Evolutionary conservation across 2,797 vertebrate species (phyloP), one percentile per base, ranked within the genome.

Genomic region (Synanceia verrucosa): DNA sequence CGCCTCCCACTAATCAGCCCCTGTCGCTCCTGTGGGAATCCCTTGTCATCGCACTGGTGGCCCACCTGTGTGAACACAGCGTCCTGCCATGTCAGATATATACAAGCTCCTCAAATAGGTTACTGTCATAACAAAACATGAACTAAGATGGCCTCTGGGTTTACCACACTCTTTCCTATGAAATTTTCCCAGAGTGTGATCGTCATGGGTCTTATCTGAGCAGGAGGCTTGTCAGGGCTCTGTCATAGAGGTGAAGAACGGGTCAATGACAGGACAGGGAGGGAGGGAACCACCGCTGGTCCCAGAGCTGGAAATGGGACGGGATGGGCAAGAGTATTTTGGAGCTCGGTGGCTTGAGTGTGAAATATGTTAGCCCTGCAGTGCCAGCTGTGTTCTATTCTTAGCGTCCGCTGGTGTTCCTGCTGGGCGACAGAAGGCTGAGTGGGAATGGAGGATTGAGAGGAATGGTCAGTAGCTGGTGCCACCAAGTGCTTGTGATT

Each of bases 361-460:
- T 92, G 88, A 93, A 93, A 90, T 93, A 94, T 94, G 91, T 89
- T 84, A 91, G 88, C 87, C 91, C 87, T 69, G 89, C 90, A 88
- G 91, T 88, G 90, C 93, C 93, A 94, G 93, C 93, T 94, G 93
- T 93, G 91, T 86, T 88, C 93, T 94, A 95, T 95, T 94, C 91
- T 93, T 91, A 92, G 93, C 21, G 67, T 67, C 83, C 57, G 26
- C 86, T 88, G 90, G 81, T 89, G 88, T 86, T 90, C 78, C 85
- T 85, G 86, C 76, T 31, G 86, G 84, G 87, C 68, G 73, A 88
- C 89, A 88, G 82, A 73, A 88, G 89, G 89, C 86, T 80, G 87
- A 87, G 88, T 65, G 81, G 82, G 82, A 74, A 79, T 72, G 69
- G 51, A 76, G 78, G 83, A 82, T 78, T 79, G 88, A 87, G 88